Base-by-base conservation (phyloP, 2,113 vertebrate species). In the Loxodonta africana region DNA sequence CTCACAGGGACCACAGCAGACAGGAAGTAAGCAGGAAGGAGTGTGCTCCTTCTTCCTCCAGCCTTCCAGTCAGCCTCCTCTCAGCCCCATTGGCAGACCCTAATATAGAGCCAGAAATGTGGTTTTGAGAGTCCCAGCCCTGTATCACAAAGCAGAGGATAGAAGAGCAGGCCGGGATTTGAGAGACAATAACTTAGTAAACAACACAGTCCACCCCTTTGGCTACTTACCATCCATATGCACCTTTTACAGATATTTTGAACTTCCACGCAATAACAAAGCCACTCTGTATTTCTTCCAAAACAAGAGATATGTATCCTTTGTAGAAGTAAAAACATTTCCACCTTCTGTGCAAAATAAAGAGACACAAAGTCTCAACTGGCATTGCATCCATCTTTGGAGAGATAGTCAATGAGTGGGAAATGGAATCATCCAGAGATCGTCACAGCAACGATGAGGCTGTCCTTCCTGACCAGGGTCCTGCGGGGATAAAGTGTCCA, bases 1-100 rank as follows among this genome's bases (percentile, higher is more conserved):
- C 51, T 53, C 1, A 6, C 37, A 4, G 6, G 41, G n/a, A 21
- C 48, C 37, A 1, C 8, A 21, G 65, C 0, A 0, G 69, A 51
- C 44, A 28, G 82, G 85, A 86, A 7, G 23, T 11, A 17, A 2
- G 20, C 26, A 8, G 30, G 41, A 89, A 76, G 48, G 28, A 20
- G 18, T 48, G 2, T 3, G 18, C 28, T 12, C 30, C 57, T 77
- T 10, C 60, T n/a, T 76, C 81, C 8, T 30, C 41, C n/a, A 74
- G 65, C 53, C 37, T 89, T 20, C 0, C 2, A 11, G 81, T 63
- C 2, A 11, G 81, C 48, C 51, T 30, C 67, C 74, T 93, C 62
- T 23, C 0, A 0, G 51, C 46, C 37, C 48, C 6, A 25, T 20
- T 6, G n/a, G 44, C n/a, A 60, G 86, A 93, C 26, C 63, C 21